phyloP scores from a whole-genome alignment of 2,113 vertebrate species.

The Lepus timidus region DNA sequence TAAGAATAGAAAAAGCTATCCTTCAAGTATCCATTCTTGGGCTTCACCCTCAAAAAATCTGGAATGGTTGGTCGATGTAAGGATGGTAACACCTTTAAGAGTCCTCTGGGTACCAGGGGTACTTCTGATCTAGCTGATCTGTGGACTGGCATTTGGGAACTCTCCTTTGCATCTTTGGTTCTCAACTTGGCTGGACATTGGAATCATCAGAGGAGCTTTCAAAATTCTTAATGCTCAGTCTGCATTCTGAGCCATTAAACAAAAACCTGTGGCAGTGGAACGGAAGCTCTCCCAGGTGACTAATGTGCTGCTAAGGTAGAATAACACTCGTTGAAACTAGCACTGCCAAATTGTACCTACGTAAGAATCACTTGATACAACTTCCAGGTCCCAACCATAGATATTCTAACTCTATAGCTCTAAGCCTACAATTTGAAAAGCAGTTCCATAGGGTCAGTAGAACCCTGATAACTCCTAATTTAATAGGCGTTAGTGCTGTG shows the following conservation, averaged over 20 bases:
- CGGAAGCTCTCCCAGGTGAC: neutral
- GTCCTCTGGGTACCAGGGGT: too few species aligned
- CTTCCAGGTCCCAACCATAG: neutral
- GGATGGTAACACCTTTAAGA: neutral
- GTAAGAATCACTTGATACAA: neutral
- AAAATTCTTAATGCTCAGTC: neutral
- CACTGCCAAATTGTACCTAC: neutral
- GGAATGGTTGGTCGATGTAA: too few species aligned
- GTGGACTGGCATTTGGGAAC: neutral
- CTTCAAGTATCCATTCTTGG: neutral
- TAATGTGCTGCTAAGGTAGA: neutral
- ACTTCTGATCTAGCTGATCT: neutral
- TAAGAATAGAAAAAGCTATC: neutral
- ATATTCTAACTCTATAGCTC: neutral
- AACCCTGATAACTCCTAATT: neutral
- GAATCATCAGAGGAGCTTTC: neutral
- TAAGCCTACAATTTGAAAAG: neutral
- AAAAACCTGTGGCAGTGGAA: neutral
- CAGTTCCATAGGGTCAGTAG: neutral
- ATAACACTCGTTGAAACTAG: neutral
- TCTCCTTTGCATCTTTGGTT: neutral
- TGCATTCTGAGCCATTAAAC: neutral
- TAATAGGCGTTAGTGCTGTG: neutral
- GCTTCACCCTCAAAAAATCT: neutral
- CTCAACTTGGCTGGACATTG: neutral